A percentile compares a stretch with the other conserved stretches of the same genome.
Evolutionary conservation across 30 jellyfish, hydroid and myxozoan genomes (phyloP).

Genomic region (Aurelia aurita): DNA sequence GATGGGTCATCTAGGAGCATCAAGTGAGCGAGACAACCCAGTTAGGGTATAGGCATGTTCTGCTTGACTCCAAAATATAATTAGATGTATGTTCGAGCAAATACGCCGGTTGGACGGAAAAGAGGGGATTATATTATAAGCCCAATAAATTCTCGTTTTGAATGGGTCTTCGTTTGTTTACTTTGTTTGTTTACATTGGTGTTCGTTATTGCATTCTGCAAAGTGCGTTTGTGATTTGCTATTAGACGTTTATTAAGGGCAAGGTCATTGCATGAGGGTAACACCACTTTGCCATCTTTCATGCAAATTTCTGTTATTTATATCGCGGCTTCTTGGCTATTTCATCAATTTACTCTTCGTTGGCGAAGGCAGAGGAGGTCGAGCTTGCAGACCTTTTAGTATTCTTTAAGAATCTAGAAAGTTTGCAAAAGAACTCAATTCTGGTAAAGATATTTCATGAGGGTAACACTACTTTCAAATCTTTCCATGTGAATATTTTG

Average conservation of each 20-base stretch:
- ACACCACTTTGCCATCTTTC: neutral
- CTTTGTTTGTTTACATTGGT: neutral
- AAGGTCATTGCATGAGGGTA: constrained; percentile 6
- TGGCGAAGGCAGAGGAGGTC: neutral
- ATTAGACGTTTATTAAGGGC: neutral
- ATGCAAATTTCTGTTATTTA: neutral
- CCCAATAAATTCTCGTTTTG: neutral
- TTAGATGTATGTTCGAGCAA: neutral
- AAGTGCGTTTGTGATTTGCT: neutral
- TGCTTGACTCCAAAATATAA: neutral
- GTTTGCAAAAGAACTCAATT: neutral
- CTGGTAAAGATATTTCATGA: neutral
- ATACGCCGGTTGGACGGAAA: neutral
- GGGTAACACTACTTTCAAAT: neutral
- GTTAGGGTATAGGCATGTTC: no score
- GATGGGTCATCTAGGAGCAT: no score
- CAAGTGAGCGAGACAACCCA: no score
- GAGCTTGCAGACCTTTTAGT: neutral
- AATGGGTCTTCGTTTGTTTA: neutral
- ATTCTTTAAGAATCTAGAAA: neutral
- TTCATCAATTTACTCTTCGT: neutral
- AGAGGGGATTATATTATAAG: neutral
- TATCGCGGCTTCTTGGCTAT: neutral
- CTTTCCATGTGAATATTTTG: neutral
- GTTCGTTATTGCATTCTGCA: neutral